Evolutionary conservation across 1,140 invertebrate genomes (phyloP).

Genomic region (Penaeus vannamei): DNA sequence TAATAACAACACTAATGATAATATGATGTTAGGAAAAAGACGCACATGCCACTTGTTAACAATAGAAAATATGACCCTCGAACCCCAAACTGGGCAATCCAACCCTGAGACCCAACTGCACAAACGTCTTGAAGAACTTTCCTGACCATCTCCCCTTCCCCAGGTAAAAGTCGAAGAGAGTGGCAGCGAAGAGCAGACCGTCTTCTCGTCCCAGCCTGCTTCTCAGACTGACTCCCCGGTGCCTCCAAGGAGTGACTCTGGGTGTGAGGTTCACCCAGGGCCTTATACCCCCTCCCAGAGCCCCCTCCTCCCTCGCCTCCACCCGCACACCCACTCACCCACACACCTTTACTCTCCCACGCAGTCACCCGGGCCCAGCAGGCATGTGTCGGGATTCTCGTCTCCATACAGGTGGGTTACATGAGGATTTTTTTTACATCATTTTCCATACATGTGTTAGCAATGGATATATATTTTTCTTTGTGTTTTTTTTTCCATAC

Average conservation of each 20-base stretch:
- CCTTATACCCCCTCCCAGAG: constrained; percentile 68
- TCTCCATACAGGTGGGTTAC: constrained; percentile 65
- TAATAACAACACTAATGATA: too few relatives aligned
- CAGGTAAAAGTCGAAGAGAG: constrained; percentile 61
- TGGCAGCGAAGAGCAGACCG: constrained; percentile 44
- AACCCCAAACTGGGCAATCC: too few relatives aligned
- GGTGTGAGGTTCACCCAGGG: constrained; percentile 67
- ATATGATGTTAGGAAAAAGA: too few relatives aligned
- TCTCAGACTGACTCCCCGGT: constrained; percentile 66
- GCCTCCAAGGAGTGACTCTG: constrained; percentile 67
- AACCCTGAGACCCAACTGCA: neutral
- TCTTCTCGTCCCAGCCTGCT: constrained; percentile 55
- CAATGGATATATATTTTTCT: too few relatives aligned
- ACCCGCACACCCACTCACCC: constrained; percentile 80
- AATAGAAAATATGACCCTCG: too few relatives aligned
- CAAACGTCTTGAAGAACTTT: neutral
- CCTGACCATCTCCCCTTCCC: neutral
- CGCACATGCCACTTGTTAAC: too few relatives aligned
- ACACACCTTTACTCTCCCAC: constrained; percentile 83
- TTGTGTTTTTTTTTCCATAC: too few relatives aligned
- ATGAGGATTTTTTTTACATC: constrained; percentile 64
- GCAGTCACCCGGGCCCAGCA: constrained; percentile 86
- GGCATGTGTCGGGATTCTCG: constrained; percentile 74
- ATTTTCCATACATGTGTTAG: too few relatives aligned
- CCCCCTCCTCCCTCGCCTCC: constrained; percentile 66